Percentiles rank a stretch among this genome's conserved stretches.
These are phyloP conservation scores for Malacoraja senta DNA, from an alignment of 2,797 vertebrate species.

Conservation along the genomic window DNA sequence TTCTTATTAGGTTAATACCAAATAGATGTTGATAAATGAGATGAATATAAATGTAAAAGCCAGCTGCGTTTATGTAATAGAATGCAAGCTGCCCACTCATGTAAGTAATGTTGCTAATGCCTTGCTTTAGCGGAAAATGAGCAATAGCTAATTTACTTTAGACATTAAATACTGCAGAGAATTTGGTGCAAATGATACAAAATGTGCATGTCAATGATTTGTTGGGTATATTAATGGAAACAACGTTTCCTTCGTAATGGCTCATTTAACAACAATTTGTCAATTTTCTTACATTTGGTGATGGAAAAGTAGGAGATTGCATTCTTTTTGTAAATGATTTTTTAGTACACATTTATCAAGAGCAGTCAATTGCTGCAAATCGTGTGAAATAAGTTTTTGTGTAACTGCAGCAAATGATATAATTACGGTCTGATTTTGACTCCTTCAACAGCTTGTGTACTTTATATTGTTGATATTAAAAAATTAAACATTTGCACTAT, in stretches of 20 bases:
- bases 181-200: background rate
- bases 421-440: background rate
- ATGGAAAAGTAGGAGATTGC: background rate
- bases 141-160: conserved; percentile 2
- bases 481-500: background rate
- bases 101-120: conserved; percentile 12
- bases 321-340: background rate
- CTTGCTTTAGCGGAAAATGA: background rate
- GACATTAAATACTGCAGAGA: background rate
- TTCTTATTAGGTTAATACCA: background rate
- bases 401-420: conserved; percentile 13
- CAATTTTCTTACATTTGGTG: conserved; percentile 43
- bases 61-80: background rate
- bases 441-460: background rate
- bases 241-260: conserved; percentile 59
- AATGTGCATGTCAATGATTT: conserved; percentile 56
- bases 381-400: background rate
- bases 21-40: background rate
- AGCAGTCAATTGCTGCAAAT: background rate
- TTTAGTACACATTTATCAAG: background rate
- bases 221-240: conserved; percentile 65
- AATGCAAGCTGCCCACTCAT: background rate
- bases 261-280: conserved; percentile 48
- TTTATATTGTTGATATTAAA: conserved; percentile 5
- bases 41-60: background rate